Conservation (phyloP, 2,797 vertebrate genomes). For the Aselliscus stoliczkanus region DNA sequence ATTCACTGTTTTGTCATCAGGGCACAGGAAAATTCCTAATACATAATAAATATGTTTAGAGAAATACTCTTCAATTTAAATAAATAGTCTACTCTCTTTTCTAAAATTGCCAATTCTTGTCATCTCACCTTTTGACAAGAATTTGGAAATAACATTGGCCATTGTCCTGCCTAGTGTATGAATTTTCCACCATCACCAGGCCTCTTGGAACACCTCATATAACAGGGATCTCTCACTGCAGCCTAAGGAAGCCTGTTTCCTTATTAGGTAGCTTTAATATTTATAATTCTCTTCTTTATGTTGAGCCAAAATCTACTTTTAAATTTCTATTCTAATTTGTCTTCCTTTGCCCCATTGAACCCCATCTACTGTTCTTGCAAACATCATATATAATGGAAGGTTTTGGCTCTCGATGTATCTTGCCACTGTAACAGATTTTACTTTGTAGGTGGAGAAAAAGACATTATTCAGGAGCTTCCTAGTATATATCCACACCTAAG, state of each 20-base stretch:
- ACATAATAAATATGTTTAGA: background rate
- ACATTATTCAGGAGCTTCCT: background rate
- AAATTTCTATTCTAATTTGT: constrained; percentile 19
- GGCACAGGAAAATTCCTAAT: background rate
- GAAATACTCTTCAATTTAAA: background rate
- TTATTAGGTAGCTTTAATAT: background rate
- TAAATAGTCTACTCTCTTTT: background rate
- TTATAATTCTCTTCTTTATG: background rate
- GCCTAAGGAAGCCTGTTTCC: background rate
- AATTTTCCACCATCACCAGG: background rate
- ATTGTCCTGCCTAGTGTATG: background rate
- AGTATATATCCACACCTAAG: background rate
- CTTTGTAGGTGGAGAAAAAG: background rate
- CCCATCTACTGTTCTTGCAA: background rate
- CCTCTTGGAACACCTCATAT: background rate
- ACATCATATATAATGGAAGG: constrained; percentile 32
- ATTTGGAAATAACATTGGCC: background rate
- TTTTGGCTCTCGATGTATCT: background rate
- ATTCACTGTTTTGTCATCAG: background rate
- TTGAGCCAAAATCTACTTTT: background rate
- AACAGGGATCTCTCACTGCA: background rate
- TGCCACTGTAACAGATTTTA: background rate
- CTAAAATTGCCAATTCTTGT: background rate
- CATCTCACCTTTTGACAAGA: background rate
- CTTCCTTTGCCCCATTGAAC: background rate